These are phyloP conservation scores for Struthio camelus DNA, from an alignment of 2,113 vertebrate species.

Conservation along the genomic window DNA sequence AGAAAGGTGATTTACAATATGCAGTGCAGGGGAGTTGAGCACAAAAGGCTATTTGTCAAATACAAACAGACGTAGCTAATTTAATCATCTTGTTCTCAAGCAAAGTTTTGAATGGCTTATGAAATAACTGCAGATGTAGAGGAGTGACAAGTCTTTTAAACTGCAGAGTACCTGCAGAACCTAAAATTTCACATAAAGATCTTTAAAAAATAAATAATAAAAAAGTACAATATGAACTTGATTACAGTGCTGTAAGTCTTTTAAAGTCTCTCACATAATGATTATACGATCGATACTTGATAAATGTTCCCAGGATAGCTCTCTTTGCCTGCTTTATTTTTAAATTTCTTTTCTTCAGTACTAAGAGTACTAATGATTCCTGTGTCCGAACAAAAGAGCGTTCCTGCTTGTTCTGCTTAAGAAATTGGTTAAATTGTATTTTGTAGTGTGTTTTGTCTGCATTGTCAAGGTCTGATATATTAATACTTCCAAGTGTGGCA, in stretches of 20 bases:
- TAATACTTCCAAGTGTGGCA: not conserved
- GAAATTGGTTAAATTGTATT: not conserved
- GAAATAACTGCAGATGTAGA: not conserved
- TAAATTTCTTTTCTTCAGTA: not conserved
- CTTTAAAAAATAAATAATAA: not conserved
- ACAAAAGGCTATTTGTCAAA: not conserved
- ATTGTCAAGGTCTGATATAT: not conserved
- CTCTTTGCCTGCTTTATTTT: not conserved
- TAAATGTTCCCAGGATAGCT: not conserved
- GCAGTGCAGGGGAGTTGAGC: not conserved
- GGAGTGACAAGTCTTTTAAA: not conserved
- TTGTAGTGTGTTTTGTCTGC: not conserved
- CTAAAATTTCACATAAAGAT: not conserved
- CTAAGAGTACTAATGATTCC: not conserved
- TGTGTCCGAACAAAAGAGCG: not conserved
- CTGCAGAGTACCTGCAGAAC: not conserved
- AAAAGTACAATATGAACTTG: not conserved
- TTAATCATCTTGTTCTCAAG: not conserved
- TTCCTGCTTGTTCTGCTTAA: not conserved
- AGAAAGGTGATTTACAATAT: not conserved
- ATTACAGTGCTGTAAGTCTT: not conserved
- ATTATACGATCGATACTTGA: not conserved
- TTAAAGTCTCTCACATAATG: not conserved
- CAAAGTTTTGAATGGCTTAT: not conserved
- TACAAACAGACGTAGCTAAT: not conserved